Base-by-base conservation (phyloP, 2,888 invertebrate species). In the Lordiphosa fenestrarum region DNA sequence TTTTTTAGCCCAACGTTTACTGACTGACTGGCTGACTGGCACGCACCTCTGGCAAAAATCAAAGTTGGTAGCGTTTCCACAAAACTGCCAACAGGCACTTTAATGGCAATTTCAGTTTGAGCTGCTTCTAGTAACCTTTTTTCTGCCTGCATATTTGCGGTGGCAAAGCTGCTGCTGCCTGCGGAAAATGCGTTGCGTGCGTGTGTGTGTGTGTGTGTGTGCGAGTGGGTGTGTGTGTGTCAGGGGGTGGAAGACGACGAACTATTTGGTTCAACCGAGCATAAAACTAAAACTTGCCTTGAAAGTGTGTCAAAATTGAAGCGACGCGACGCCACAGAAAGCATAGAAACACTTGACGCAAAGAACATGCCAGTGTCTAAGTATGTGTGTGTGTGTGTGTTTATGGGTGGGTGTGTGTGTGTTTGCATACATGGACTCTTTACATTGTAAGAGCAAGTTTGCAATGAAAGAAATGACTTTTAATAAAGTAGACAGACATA, bases 291-390 rank as follows among this genome's bases (percentile, higher is more conserved):
- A 74, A 72, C 72, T 81, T 67, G 77, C 72, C 77, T 66, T 63
- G 63, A 74, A 80, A 81, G 67, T 76, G 77, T 81, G 81, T 77
- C 76, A 80, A 81, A 76, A 74, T 72, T 72, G 69, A 66, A 60
- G 72, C 61, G 61, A 53, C 65, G 41, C 64, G 61, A 53, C 65
- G 41, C 64, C 53, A 47, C 51, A 53, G 52, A 53, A 58, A 53
- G 42, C 54, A 53, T 36, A 40, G 57, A 51, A 57, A 52, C 38
- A 52, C 60, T 53, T 42, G 41, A 59, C 30, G 30, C 10, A 64
- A 51, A 65, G 35, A 51, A 23, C 39, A 42, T 56, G 61, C 50
- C 44, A 48, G 21, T 52, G n/a, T 30, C 37, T 47, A 21, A 23
- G 9, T 13, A n/a, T n/a, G 9, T 30, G 9, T 30, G 30, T 30